Conservation (phyloP, 2,113 vertebrate genomes). For the Melanerpes formicivorus region DNA sequence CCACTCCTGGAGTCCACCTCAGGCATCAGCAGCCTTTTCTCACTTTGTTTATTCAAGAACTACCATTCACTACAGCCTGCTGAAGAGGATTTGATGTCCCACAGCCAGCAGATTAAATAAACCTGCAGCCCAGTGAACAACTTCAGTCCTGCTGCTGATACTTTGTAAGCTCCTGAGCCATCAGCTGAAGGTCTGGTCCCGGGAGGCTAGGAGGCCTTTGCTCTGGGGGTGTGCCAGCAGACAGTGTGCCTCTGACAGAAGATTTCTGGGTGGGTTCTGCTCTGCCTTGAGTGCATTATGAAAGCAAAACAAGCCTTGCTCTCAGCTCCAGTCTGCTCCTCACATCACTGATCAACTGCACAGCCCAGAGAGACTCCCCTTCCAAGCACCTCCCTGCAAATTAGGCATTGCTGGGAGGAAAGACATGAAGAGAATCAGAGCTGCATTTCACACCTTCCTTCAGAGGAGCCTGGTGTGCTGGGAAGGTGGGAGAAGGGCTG, state of each 20-base stretch:
- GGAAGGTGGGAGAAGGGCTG: neutral
- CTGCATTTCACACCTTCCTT: constrained; percentile 13
- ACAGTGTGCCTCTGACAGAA: constrained; percentile 25
- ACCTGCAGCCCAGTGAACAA: constrained; percentile 14
- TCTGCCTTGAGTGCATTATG: constrained; percentile 2
- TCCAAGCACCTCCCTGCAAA: neutral
- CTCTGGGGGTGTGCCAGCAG: constrained; percentile 26
- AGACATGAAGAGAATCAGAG: neutral
- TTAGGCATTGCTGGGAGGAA: neutral
- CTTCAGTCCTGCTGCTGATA: neutral
- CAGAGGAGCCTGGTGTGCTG: neutral
- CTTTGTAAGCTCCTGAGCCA: constrained; percentile 36
- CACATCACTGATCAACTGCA: constrained; percentile 51
- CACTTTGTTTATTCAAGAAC: constrained; percentile 51
- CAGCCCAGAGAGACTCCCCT: constrained; percentile 20
- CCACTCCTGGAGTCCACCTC: constrained; percentile 29
- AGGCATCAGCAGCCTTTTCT: constrained; percentile 36
- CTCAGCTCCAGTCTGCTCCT: constrained; percentile 33
- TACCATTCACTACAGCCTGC: constrained; percentile 20
- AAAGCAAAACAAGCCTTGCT: constrained; percentile 18
- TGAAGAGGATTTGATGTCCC: constrained; percentile 28
- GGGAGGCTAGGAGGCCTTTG: constrained; percentile 30
- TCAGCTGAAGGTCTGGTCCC: constrained; percentile 47
- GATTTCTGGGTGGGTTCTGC: constrained; percentile 22
- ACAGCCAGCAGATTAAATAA: constrained; percentile 30